Percentiles rank a stretch among this genome's conserved stretches.
These are phyloP conservation scores for Cylas formicarius DNA, from an alignment of 1,140 invertebrate species.

Conservation along the genomic window DNA sequence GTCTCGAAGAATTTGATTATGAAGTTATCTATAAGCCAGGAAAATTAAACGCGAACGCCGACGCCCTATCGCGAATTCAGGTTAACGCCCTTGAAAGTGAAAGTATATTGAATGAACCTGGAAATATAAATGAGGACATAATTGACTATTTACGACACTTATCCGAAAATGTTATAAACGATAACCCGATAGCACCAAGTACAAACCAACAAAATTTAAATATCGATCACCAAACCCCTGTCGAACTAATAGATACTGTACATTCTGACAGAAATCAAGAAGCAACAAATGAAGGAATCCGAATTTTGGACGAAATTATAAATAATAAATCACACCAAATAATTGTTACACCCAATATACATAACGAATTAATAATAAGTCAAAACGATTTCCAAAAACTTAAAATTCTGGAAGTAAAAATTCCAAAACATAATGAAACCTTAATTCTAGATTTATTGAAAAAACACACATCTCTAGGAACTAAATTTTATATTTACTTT, in stretches of 20 bases:
- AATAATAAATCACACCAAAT: slow-evolving; percentile 15
- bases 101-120: too few species aligned
- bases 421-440: slow-evolving; percentile 8
- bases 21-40: slow-evolving; percentile 3
- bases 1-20: slow-evolving; percentile 1
- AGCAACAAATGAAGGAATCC: too few species aligned
- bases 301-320: too few species aligned
- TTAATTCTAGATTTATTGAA: slow-evolving; percentile 6
- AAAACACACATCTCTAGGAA: neutral
- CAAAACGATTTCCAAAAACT: slow-evolving; percentile 4
- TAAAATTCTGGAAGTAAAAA: slow-evolving; percentile 8
- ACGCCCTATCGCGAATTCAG: neutral
- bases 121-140: neutral
- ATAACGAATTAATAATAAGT: too few species aligned
- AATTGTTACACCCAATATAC: slow-evolving; percentile 5
- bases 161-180: too few species aligned
- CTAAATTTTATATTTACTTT: slow-evolving; percentile 1
- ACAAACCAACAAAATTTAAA: neutral
- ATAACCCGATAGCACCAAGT: too few species aligned
- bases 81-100: neutral
- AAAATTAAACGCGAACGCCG: neutral
- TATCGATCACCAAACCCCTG: too few species aligned
- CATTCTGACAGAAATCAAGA: slow-evolving; percentile 1
- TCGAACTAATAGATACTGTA: slow-evolving; percentile 8
- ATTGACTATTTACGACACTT: neutral